Evolutionary conservation across 2,797 vertebrate species (phyloP).

Genomic region (Falco naumanni): DNA sequence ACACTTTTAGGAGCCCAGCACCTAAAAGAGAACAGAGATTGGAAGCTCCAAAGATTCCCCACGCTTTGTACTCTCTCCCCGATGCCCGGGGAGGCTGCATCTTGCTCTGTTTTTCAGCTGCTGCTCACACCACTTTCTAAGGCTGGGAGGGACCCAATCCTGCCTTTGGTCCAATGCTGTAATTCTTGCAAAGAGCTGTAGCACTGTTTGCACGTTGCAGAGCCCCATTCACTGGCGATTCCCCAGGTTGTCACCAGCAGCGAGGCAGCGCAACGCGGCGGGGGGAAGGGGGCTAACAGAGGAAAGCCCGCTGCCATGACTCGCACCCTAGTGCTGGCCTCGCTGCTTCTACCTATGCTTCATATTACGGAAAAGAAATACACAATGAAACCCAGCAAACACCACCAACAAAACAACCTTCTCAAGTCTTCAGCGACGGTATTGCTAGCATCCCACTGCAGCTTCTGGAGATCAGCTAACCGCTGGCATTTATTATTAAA

Average conservation of each 20-base stretch:
- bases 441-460: background rate
- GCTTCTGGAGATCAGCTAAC: background rate
- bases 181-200: background rate
- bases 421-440: background rate
- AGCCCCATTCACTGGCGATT: background rate
- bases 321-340: background rate
- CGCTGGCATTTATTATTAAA: background rate
- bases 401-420: background rate
- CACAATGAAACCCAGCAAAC: background rate
- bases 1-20: background rate
- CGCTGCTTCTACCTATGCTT: rapidly evolving
- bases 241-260: background rate
- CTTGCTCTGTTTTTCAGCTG: background rate
- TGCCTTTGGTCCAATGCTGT: background rate
- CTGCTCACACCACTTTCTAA: background rate
- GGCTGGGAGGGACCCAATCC: background rate
- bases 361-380: background rate
- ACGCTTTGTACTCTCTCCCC: background rate
- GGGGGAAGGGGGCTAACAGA: background rate
- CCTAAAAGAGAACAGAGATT: background rate
- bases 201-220: background rate
- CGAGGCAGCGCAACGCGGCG: background rate
- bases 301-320: background rate
- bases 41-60: background rate
- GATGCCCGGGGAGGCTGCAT: background rate